Base-by-base conservation (phyloP, 2,113 vertebrate species). In the Caranx melampygus region DNA sequence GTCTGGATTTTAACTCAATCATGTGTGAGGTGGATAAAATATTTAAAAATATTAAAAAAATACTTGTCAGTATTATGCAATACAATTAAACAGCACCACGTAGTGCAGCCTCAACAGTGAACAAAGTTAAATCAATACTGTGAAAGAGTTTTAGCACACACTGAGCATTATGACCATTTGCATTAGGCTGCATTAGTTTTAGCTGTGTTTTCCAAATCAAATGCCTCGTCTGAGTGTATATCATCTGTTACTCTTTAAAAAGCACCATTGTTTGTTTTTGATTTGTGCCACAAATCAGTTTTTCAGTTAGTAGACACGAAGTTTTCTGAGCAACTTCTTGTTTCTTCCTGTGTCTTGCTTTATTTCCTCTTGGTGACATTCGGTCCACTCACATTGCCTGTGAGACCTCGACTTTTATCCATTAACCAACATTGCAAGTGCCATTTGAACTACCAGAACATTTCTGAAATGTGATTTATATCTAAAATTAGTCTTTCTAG, bases 401-500 rank as follows among this genome's bases (percentile, higher is more conserved):
- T 31, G 52, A 26, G 34, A 10, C 21, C 12, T 44, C 45, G 2
- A 10, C 31, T 42, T 55, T 12, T 26, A 55, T 26, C 54, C 54
- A 55, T 26, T 7, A 1, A 55, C 10, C 11, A 9, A 55, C 13
- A 60, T 13, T 21, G 0, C 58, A 61, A 61, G 31, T 55, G 55
- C 49, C 57, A 61, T 72, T 76, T 52, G 9, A 66, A n/a, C 21
- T 61, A 16, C 54, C 6, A 42, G 7, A 58, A 44, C 76, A 62
- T 83, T 14, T n/a, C 26, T 52, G 12, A 73, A 76, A 45, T 51
- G 33, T 26, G 42, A n/a, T 49, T 51, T 14, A 42, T 37, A 34
- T 37, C 33, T 21, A 3, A 15, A 3, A 49, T 35, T 5, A 11
- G 4, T 61, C 21, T 74, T 51, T 74, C 15, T 15, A 47, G 35